Conservation (phyloP, 2,113 vertebrate genomes). For the Podarcis raffonei region DNA sequence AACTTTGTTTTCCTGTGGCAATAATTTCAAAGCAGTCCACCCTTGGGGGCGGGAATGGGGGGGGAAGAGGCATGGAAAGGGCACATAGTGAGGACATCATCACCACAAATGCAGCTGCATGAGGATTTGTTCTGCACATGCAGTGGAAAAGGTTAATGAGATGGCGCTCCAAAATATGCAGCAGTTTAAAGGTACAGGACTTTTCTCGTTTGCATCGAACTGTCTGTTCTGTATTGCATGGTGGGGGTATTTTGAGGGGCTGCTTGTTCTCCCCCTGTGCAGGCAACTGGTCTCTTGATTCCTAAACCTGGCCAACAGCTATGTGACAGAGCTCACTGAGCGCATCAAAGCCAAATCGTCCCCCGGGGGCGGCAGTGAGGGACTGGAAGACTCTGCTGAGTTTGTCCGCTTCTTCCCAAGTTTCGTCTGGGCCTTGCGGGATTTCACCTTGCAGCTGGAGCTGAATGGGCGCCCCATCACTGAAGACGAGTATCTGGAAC, state of each 20-base stretch:
- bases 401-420: constrained; percentile 74
- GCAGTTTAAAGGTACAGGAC: neutral
- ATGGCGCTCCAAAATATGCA: neutral
- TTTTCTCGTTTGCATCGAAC: neutral
- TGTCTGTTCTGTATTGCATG: too few relatives aligned
- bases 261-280: neutral
- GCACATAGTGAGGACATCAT: too few relatives aligned
- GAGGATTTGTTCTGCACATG: too few relatives aligned
- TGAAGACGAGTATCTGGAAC: constrained; percentile 68
- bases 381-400: constrained; percentile 41
- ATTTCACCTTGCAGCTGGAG: constrained; percentile 67
- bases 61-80: too few relatives aligned
- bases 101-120: too few relatives aligned
- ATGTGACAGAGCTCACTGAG: constrained; percentile 70
- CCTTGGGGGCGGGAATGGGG: too few relatives aligned
- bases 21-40: too few relatives aligned
- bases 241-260: too few relatives aligned
- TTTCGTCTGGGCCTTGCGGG: constrained; percentile 75
- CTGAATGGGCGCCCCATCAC: constrained; percentile 47
- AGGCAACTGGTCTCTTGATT: neutral
- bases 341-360: constrained; percentile 67
- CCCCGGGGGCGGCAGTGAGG: neutral
- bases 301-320: constrained; percentile 63
- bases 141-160: neutral
- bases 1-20: too few relatives aligned